Conservation (phyloP, 1,140 invertebrate species). For the Periplaneta americana region DNA sequence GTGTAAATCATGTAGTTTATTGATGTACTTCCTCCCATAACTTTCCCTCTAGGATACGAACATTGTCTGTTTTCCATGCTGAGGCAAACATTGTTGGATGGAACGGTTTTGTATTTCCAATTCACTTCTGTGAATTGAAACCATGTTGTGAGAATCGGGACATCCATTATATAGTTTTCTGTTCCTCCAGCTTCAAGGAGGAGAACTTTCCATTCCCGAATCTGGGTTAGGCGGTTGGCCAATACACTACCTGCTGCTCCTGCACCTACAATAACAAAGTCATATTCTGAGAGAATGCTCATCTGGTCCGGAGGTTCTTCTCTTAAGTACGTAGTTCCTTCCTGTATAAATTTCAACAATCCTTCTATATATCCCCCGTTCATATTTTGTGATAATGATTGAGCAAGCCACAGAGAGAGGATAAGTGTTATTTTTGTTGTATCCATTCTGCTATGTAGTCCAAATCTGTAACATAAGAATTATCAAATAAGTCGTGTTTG, state of each 20-base stretch:
- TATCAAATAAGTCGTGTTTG: no score
- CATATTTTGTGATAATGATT: no score
- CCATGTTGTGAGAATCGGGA: slow-evolving; percentile 55
- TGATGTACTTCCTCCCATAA: neutral
- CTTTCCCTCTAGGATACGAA: slow-evolving; percentile 50
- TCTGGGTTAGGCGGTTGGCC: slow-evolving; percentile 37
- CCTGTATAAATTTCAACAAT: neutral
- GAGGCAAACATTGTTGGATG: slow-evolving; percentile 35
- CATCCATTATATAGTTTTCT: slow-evolving; percentile 56
- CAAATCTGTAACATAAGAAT: no score
- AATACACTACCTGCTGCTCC: slow-evolving; percentile 58
- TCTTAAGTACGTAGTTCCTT: neutral
- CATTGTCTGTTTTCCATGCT: slow-evolving; percentile 30
- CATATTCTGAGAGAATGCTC: slow-evolving; percentile 26
- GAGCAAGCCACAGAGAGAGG: no score
- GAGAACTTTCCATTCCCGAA: slow-evolving; percentile 36
- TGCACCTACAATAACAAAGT: slow-evolving; percentile 51
- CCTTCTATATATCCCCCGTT: neutral
- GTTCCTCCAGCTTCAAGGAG: slow-evolving; percentile 47
- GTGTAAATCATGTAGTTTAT: slow-evolving; percentile 90
- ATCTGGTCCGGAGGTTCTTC: neutral
- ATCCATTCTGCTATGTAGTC: no score
- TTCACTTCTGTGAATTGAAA: slow-evolving; percentile 44
- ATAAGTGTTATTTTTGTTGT: no score
- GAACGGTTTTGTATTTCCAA: slow-evolving; percentile 37